Conservation (phyloP, 2,113 vertebrate species). For the Chamaetylas fuelleborni region DNA sequence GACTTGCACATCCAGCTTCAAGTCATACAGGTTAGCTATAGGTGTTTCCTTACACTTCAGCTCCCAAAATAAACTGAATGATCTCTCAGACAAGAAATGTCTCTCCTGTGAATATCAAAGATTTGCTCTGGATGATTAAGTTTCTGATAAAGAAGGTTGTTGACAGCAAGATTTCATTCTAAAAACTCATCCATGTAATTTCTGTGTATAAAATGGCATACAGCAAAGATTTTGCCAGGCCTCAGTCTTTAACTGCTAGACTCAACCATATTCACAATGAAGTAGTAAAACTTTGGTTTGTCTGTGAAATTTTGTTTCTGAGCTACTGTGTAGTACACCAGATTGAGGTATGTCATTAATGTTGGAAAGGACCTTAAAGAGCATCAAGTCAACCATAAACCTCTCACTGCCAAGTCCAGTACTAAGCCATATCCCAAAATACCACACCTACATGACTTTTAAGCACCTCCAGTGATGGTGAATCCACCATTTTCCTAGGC, state of each 20-base stretch:
- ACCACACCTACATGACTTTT: not conserved
- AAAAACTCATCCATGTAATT: not conserved
- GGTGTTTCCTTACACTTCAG: not conserved
- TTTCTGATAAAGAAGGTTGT: not conserved
- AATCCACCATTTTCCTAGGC: not conserved
- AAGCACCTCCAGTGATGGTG: not conserved
- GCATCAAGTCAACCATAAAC: rapidly evolving
- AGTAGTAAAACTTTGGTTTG: not conserved
- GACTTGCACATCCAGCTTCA: not conserved
- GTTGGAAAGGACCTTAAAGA: not conserved
- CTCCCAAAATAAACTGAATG: not conserved
- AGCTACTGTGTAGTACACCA: not conserved
- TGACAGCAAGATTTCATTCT: not conserved
- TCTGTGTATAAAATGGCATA: not conserved
- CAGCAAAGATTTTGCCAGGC: not conserved
- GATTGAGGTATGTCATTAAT: not conserved
- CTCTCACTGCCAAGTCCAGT: not conserved
- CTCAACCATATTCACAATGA: not conserved
- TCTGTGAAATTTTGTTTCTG: not conserved
- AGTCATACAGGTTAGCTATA: not conserved
- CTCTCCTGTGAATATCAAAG: not conserved
- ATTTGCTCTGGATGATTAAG: not conserved
- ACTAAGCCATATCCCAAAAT: not conserved
- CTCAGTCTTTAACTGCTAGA: not conserved
- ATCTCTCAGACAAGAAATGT: not conserved